phyloP scores from a whole-genome alignment of 2,113 vertebrate genomes.

The Fukomys damarensis region DNA sequence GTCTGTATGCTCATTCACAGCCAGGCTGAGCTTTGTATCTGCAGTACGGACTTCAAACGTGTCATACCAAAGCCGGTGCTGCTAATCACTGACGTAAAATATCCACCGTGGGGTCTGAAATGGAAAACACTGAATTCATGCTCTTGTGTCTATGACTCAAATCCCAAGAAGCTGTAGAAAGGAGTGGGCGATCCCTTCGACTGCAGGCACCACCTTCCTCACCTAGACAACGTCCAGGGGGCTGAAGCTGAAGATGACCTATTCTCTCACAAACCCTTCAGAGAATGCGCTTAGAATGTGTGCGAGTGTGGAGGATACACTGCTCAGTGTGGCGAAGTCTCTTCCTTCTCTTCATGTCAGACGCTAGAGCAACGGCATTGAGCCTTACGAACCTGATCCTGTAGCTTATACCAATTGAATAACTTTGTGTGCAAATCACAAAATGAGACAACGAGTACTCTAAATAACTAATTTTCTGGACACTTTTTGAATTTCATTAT shows the following conservation, averaged over 20 bases:
- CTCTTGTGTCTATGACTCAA: not conserved
- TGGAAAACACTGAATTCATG: not conserved
- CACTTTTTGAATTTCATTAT: not conserved
- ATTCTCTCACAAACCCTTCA: not conserved
- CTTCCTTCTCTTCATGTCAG: too few species aligned
- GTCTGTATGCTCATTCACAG: not conserved
- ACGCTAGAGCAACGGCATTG: not conserved
- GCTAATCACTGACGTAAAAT: not conserved
- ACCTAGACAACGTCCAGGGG: fast-evolving
- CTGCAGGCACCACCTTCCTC: not conserved
- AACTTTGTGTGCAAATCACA: not conserved
- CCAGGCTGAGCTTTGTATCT: not conserved
- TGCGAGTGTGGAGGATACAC: not conserved
- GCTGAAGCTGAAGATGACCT: not conserved
- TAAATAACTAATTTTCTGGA: not conserved
- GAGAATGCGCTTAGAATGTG: fast-evolving
- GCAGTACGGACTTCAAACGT: not conserved
- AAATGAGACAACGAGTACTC: not conserved
- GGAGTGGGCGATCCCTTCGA: fast-evolving
- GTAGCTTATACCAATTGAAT: not conserved
- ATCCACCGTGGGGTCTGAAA: not conserved
- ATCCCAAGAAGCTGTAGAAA: not conserved
- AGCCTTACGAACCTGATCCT: not conserved
- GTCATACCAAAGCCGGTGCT: not conserved
- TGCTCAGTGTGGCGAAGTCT: not conserved